These are phyloP conservation scores for Cebus imitator DNA, from an alignment of 2,113 vertebrate species.

Conservation along the genomic window DNA sequence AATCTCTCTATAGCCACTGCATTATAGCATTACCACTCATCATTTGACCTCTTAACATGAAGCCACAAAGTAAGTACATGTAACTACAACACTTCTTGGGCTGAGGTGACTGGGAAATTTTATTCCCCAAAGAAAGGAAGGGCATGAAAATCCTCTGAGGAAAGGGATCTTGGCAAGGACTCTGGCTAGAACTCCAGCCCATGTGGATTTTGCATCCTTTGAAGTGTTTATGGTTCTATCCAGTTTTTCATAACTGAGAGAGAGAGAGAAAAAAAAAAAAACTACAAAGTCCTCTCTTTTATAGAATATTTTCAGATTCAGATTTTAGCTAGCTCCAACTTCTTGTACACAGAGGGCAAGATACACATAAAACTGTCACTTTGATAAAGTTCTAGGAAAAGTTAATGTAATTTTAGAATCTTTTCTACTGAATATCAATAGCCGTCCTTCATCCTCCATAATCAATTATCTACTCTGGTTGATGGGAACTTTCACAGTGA, in stretches of 20 bases:
- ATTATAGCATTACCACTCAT: background rate
- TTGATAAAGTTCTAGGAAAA: background rate
- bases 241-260: background rate
- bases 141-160: background rate
- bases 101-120: background rate
- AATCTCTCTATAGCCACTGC: background rate
- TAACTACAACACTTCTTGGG: background rate
- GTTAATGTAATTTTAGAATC: background rate
- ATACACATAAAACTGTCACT: background rate
- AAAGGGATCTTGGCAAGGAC: background rate
- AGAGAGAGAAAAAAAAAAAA: too few relatives aligned
- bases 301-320: constrained; percentile 17
- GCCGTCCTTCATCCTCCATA: background rate
- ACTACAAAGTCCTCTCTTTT: background rate
- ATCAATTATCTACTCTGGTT: background rate
- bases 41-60: background rate
- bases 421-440: background rate
- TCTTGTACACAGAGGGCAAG: background rate
- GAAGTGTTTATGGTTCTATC: background rate
- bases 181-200: background rate
- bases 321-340: background rate
- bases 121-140: background rate
- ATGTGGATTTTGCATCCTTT: background rate
- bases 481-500: background rate
- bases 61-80: background rate